Evolutionary conservation across 2,113 vertebrate genomes (phyloP).

Genomic region (Antechinus flavipes): DNA sequence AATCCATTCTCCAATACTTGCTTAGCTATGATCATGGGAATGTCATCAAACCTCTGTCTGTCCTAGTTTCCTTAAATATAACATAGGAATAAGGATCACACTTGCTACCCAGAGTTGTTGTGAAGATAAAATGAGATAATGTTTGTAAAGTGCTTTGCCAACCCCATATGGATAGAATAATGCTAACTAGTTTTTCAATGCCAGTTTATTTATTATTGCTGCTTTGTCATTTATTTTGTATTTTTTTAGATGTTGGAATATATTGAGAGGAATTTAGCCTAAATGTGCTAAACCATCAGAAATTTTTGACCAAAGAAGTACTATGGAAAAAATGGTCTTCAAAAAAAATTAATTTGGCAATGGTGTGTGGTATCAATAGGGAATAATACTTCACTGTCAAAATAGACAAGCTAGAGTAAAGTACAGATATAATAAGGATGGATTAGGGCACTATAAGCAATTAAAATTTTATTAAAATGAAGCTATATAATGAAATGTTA

Average conservation of each 20-base stretch:
- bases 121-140: background rate
- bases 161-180: background rate
- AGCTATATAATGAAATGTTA: background rate
- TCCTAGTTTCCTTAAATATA: background rate
- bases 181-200: background rate
- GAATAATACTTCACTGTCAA: background rate
- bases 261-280: background rate
- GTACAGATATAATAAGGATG: background rate
- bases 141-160: background rate
- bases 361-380: background rate
- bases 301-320: background rate
- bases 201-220: background rate
- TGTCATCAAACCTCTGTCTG: background rate
- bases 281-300: background rate
- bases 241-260: background rate
- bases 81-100: background rate
- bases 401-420: background rate
- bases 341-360: background rate
- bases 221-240: background rate
- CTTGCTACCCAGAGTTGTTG: background rate
- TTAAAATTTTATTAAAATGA: background rate
- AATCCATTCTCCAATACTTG: background rate
- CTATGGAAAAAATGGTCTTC: background rate
- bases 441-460: background rate
- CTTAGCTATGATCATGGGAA: background rate